Conservation (phyloP, 2,113 vertebrate species). For the Odobenus rosmarus region DNA sequence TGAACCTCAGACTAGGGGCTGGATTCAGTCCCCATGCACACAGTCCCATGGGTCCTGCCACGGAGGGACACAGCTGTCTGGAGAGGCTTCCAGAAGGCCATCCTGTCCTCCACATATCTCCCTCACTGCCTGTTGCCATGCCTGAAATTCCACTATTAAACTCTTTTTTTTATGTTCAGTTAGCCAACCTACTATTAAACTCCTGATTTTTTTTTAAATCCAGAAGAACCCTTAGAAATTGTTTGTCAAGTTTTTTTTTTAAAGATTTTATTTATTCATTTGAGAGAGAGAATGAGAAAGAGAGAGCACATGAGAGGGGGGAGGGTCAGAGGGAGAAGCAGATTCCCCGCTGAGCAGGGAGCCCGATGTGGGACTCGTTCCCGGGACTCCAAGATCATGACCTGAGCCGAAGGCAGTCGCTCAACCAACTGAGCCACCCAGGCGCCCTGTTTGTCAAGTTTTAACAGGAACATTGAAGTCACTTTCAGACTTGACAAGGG, state of each 20-base stretch:
- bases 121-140: background rate
- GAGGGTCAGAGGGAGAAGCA: too few species aligned
- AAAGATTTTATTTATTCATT: too few species aligned
- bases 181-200: background rate
- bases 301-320: too few species aligned
- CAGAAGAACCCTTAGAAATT: background rate
- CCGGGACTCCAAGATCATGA: too few species aligned
- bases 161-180: background rate
- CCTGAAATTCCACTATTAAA: background rate
- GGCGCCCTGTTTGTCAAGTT: background rate
- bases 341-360: too few species aligned
- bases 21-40: rapidly evolving
- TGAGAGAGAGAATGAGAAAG: too few species aligned
- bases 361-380: too few species aligned
- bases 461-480: background rate
- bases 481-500: background rate
- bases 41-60: background rate
- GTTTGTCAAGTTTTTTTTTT: background rate
- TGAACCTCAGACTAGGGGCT: rapidly evolving
- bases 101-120: background rate
- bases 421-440: too few species aligned
- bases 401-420: too few species aligned
- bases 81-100: background rate
- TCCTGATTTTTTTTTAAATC: background rate
- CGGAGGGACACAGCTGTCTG: background rate